Base-by-base conservation (phyloP, 1,140 invertebrate genomes). In the Glomeris maerens region DNA sequence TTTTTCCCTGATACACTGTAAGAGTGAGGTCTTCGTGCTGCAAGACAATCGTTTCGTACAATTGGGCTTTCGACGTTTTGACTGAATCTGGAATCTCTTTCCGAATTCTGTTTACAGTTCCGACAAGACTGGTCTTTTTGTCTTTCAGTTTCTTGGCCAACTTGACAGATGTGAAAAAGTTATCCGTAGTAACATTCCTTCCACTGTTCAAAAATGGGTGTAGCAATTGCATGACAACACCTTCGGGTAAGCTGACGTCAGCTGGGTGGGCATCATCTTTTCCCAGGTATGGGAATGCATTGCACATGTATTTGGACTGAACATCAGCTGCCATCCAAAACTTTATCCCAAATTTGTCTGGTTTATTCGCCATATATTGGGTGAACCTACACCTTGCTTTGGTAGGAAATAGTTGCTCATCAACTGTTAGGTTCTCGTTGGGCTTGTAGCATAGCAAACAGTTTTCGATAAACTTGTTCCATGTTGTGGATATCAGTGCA, bases 321-420 rank as follows among this genome's bases (percentile, higher is more conserved):
- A 45, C 39, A 50, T 55, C 47, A 27, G 38, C 27, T 10, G 38
- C 13, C 28, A 47, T 13, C 53, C 47, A 55, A 42, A 54, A 55
- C 41, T 52, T 55, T 1, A 57, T 55, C 27, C 56, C 56, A 45
- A 51, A 54, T 49, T 51, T 56, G 41, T 53, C 49, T n/a, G 48
- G 52, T 50, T 57, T 55, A 28, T 45, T 57, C 17, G 42, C 20
- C 47, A 55, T 55, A 45, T 47, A 55, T 28, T 49, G 46, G 7
- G 38, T 52, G 29, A 55, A 57, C 27, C 26, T 14, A 20, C 40
- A 55, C 28, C 49, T 44, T 0, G 42, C 41, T 42, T 52, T 48
- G 17, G 47, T 42, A 27, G 53, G 41, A 29, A 52, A 47, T 38
- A 55, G 28, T 27, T 52, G 47, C 51, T 57, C 52, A 50, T 54